phyloP scores from a whole-genome alignment of 2,797 vertebrate genomes.

The Anniella stebbinsi region DNA sequence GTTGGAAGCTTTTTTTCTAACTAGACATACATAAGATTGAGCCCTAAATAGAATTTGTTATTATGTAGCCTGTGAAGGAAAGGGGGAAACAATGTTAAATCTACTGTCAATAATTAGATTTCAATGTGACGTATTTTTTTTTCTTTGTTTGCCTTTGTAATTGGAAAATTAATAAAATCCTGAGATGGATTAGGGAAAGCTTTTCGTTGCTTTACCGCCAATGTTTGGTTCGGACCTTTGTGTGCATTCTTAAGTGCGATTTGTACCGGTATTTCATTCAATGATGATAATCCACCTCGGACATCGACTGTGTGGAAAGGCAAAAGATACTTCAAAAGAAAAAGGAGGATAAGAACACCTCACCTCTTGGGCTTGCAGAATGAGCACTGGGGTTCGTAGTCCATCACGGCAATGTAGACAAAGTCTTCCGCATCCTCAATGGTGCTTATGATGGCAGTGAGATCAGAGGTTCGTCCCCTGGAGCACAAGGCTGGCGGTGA shows the following conservation, averaged over 20 bases:
- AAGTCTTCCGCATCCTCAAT: constrained; percentile 80
- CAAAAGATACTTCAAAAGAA: background rate
- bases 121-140: no score
- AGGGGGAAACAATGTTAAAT: no score
- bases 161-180: no score
- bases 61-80: no score
- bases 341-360: no score
- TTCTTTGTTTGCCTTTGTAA: no score
- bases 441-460: constrained; percentile 80
- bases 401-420: constrained; percentile 84
- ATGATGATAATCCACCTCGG: background rate
- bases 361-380: constrained; percentile 77
- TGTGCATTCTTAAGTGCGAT: background rate
- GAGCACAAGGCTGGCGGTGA: constrained; percentile 81
- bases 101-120: no score
- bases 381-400: constrained; percentile 81
- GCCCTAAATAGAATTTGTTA: no score
- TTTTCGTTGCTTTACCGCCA: background rate
- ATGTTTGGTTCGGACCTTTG: background rate
- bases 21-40: no score
- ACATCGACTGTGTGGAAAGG: no score
- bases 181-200: no score
- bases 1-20: no score
- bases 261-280: background rate
- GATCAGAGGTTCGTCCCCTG: constrained; percentile 81